Evolutionary conservation across 2,797 vertebrate genomes (phyloP).

Genomic region (Eurystomus glaucurus): DNA sequence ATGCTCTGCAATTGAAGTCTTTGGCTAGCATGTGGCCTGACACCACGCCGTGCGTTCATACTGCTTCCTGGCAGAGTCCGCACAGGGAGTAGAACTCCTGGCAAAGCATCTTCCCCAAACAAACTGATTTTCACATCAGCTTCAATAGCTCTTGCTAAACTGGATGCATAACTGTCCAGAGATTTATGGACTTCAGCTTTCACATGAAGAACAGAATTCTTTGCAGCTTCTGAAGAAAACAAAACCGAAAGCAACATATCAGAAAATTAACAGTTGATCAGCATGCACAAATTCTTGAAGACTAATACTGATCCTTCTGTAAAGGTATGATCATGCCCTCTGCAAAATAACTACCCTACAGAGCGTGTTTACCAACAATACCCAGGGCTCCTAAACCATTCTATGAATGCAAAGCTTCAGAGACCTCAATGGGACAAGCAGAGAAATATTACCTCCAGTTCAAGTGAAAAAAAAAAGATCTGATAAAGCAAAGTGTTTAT

Average conservation of each 20-base stretch:
- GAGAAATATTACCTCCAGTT: background rate
- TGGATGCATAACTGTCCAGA: slow-evolving; percentile 92
- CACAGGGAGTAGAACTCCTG: slow-evolving; percentile 78
- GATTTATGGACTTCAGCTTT: slow-evolving; percentile 92
- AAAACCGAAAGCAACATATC: background rate
- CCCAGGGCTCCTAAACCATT: background rate
- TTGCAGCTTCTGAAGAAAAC: slow-evolving; percentile 73
- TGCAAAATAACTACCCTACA: background rate
- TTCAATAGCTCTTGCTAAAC: slow-evolving; percentile 94
- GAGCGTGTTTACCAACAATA: background rate
- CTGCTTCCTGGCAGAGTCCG: slow-evolving; percentile 75
- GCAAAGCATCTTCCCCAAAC: slow-evolving; percentile 89
- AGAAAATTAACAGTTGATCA: background rate
- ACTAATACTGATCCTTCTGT: background rate
- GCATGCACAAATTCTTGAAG: background rate
- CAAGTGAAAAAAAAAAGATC: background rate
- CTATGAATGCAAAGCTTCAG: background rate
- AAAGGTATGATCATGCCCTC: background rate
- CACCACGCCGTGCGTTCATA: slow-evolving; percentile 73
- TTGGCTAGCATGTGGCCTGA: slow-evolving; percentile 88
- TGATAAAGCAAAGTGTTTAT: background rate
- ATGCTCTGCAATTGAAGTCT: slow-evolving; percentile 95
- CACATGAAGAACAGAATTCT: slow-evolving; percentile 85
- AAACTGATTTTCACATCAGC: slow-evolving; percentile 93
- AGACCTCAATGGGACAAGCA: rapidly evolving